Evolutionary conservation across 37 sponge, comb jelly and placozoan species (phyloP).

Genomic region (Theonella swinhoei): DNA sequence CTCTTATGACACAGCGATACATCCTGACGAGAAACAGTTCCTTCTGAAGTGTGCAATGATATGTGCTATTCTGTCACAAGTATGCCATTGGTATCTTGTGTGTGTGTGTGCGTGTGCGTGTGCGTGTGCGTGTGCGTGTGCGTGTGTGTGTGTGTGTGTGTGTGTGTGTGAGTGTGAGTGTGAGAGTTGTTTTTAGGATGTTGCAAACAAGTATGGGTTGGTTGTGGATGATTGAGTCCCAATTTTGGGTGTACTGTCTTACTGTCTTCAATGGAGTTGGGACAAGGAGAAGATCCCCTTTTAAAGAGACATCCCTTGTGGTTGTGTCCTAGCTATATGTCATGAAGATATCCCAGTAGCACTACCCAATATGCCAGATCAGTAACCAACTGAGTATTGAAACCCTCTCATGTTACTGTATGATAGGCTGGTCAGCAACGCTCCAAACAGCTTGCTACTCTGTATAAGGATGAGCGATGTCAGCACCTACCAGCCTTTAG

Average conservation of each 20-base stretch:
- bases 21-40: slow-evolving; percentile 69
- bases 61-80: slow-evolving; percentile 74
- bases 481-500: slow-evolving; percentile 81
- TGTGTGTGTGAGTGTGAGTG: slow-evolving; percentile 39
- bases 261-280: too few relatives aligned
- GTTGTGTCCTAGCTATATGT: too few relatives aligned
- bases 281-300: too few relatives aligned
- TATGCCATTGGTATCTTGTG: slow-evolving; percentile 33
- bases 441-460: slow-evolving; percentile 86
- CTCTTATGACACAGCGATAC: slow-evolving; percentile 83
- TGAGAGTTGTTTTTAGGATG: slow-evolving; percentile 5
- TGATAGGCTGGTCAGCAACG: slow-evolving; percentile 77
- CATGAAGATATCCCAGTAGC: neutral
- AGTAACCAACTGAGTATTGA: neutral
- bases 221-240: neutral
- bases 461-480: slow-evolving; percentile 93
- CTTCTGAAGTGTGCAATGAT: slow-evolving; percentile 74
- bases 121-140: slow-evolving; percentile 23
- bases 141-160: slow-evolving; percentile 40
- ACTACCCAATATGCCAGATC: neutral
- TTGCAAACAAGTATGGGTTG: neutral
- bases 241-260: too few relatives aligned
- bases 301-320: too few relatives aligned
- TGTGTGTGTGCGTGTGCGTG: slow-evolving; percentile 38
- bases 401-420: neutral